These are phyloP conservation scores for Mactra quadrangularis DNA, from an alignment of 1,140 invertebrate species.

Conservation along the genomic window DNA sequence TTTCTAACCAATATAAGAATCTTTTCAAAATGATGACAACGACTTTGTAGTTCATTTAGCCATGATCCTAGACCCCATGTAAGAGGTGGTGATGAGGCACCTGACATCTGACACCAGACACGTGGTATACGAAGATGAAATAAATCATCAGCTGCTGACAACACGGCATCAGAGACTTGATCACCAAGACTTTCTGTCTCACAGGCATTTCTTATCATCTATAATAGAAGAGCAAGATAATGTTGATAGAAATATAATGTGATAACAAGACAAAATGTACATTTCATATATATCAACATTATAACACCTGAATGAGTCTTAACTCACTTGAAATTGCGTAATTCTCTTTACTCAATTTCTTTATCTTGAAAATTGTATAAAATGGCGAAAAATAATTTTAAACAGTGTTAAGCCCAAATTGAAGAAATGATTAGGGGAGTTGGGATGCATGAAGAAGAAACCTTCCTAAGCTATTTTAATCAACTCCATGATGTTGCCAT, in stretches of 20 bases:
- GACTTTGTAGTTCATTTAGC: slow-evolving; percentile 77
- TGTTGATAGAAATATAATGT: neutral
- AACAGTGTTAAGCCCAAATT: too few relatives aligned
- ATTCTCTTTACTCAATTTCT: too few relatives aligned
- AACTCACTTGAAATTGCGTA: too few relatives aligned
- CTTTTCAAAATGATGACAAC: slow-evolving; percentile 82
- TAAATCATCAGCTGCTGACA: slow-evolving; percentile 82
- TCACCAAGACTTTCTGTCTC: slow-evolving; percentile 80
- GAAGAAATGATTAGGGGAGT: too few relatives aligned
- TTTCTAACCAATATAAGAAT: slow-evolving; percentile 70
- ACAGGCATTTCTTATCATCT: slow-evolving; percentile 81
- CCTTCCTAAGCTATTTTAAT: too few relatives aligned
- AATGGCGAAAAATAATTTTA: too few relatives aligned
- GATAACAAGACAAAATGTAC: neutral
- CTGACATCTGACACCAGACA: slow-evolving; percentile 79
- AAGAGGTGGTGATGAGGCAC: slow-evolving; percentile 78
- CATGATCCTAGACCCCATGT: slow-evolving; percentile 79
- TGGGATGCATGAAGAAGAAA: too few relatives aligned
- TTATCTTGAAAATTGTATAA: too few relatives aligned
- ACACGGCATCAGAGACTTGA: slow-evolving; percentile 74
- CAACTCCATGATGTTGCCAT: too few relatives aligned
- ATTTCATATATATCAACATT: neutral
- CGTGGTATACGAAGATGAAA: slow-evolving; percentile 81
- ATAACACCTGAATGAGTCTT: too few relatives aligned
- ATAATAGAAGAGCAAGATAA: slow-evolving; percentile 41